Conservation (phyloP, 1,140 invertebrate species). For the Drosophila carrolli region DNA sequence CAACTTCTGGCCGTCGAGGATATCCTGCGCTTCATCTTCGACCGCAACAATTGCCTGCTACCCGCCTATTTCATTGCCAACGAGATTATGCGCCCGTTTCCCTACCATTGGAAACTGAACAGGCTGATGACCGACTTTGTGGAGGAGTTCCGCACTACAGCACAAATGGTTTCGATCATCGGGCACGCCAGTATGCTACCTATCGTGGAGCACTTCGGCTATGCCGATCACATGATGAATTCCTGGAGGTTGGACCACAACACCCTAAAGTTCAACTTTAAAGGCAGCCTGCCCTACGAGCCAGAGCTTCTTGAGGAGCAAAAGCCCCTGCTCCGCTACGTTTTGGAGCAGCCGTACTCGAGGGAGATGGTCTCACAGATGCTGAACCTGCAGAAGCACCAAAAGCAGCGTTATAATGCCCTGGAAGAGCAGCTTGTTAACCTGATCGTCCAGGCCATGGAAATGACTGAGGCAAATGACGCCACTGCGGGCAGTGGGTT, state of each 20-base stretch:
- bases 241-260: conserved; percentile 96
- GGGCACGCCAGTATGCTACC: conserved; percentile 95
- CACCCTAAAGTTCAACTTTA: conserved; percentile 94
- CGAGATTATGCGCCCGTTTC: conserved; percentile 95
- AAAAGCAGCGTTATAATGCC: conserved; percentile 94
- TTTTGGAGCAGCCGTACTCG: conserved; percentile 97
- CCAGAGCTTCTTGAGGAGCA: conserved; percentile 95
- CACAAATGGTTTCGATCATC: conserved; percentile 97
- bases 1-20: conserved; percentile 92
- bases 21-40: conserved; percentile 95
- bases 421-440: conserved; percentile 97
- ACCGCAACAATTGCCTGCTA: conserved; percentile 95
- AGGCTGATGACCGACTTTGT: conserved; percentile 94
- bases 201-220: conserved; percentile 96
- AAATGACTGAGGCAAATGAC: conserved; percentile 91
- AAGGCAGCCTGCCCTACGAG: conserved; percentile 96
- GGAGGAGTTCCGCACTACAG: conserved; percentile 95
- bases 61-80: conserved; percentile 98
- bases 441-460: conserved; percentile 95
- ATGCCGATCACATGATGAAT: conserved; percentile 94
- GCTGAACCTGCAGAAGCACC: conserved; percentile 92
- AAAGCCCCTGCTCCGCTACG: conserved; percentile 93
- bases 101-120: conserved; percentile 97
- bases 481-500: conserved; percentile 72
- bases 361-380: conserved; percentile 98